Percentiles rank a stretch among this genome's conserved stretches.
Conservation (phyloP, 2,797 vertebrate genomes). For the Pristis pectinata region DNA sequence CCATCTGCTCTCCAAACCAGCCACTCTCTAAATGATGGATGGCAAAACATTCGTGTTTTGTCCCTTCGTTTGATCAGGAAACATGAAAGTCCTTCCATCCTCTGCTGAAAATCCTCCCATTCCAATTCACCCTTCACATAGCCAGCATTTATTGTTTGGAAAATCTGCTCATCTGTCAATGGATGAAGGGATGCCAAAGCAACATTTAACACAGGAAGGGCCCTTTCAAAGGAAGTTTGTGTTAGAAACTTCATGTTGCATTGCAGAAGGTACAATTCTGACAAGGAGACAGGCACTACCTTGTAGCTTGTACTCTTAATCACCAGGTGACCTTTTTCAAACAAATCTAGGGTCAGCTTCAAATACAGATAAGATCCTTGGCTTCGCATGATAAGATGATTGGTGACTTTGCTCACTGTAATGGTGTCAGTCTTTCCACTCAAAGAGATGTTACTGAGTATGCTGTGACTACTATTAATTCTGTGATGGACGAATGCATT, state of each 20-base stretch:
- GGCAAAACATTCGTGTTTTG: conserved; percentile 97
- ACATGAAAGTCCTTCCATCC: conserved; percentile 83
- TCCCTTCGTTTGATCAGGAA: conserved; percentile 88
- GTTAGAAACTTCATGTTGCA: conserved; percentile 98
- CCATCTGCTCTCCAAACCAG: conserved; percentile 92
- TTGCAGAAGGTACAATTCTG: conserved; percentile 91
- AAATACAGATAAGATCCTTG: conserved; percentile 94
- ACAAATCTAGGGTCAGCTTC: conserved; percentile 91
- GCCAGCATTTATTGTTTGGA: conserved; percentile 83
- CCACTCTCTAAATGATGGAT: conserved; percentile 97
- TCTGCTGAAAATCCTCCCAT: conserved; percentile 92
- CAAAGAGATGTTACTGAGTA: conserved; percentile 88
- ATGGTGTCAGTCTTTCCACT: conserved; percentile 83
- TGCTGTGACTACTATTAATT: conserved; percentile 78
- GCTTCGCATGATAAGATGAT: conserved; percentile 86
- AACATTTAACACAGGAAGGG: conserved; percentile 81
- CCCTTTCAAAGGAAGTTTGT: conserved; percentile 85
- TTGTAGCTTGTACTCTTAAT: conserved; percentile 98
- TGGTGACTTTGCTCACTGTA: conserved; percentile 80
- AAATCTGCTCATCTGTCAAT: conserved; percentile 94
- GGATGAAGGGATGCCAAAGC: conserved; percentile 90
- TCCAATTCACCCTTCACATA: conserved; percentile 69
- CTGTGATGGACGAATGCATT: conserved; percentile 88
- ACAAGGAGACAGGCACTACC: conserved; percentile 89
- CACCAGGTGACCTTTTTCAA: conserved; percentile 87